Base-by-base conservation (phyloP, 1,140 invertebrate genomes). In the Holotrichia oblita region DNA sequence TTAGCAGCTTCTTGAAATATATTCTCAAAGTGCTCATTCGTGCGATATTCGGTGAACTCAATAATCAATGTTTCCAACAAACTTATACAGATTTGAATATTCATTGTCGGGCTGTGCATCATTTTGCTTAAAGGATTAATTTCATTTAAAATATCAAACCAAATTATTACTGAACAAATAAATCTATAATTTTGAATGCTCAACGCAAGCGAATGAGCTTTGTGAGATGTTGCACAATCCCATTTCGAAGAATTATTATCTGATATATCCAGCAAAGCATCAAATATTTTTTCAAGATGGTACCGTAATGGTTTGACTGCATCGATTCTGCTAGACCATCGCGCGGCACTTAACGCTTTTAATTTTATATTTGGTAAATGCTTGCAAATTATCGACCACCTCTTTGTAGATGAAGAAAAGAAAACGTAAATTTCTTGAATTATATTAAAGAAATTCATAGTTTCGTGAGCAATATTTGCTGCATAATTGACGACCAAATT, bases 341-440 rank as follows among this genome's bases (percentile, higher is more conserved):
- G 78, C 55, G 85, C 86, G 17, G 84, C 83, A 48, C 64, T 81
- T 20, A 84, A 76, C 72, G 78, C 80, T 80, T 87, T 86, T 77
- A 85, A 59, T 24, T 82, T 85, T 8, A 85, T 79, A 59, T 76
- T 73, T 79, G 73, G n/a, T 48, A 85, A 75, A 78, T 83, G 76
- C 64, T 82, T 80, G 61, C 77, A 76, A 27, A 85, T 79, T 55
- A 86, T 78, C 73, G 27, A 22, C 83, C 85, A 86, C n/a, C 82
- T 77, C 42, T 83, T 79, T 8, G 80, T 82, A 59, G 83, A 86
- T 76, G 79, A 73, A 40, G 83, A 83, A 83, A 84, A 84, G 79
- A 83, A 83, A 48, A 79, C 42, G 81, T 83, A 86, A 59, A 85
- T 78, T 80, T 81, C 73, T 81, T 84, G 84, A 42, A 85, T 44